Evolutionary conservation across 92 coral and sea anemone species (phyloP).

Genomic region (Zoanthus sansibaricus): DNA sequence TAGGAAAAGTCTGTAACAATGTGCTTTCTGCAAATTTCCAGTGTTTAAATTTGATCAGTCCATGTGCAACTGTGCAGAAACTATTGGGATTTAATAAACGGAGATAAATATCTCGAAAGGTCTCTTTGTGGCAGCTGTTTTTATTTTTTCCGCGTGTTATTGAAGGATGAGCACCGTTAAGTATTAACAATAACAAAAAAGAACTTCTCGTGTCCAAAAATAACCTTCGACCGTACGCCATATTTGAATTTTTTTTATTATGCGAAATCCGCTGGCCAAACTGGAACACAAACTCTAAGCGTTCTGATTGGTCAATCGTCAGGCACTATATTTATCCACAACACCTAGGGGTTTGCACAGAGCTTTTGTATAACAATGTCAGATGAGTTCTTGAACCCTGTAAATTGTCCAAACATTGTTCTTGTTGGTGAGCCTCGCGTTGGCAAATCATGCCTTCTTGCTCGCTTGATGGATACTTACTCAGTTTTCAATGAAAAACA

Average conservation of each 20-base stretch:
- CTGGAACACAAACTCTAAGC: neutral
- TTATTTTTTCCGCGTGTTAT: neutral
- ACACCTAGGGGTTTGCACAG: conserved; percentile 35
- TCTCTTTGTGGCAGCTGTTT: neutral
- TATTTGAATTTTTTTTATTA: neutral
- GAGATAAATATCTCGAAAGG: neutral
- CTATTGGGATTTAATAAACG: too few relatives aligned
- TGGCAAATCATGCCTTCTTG: conserved; percentile 77
- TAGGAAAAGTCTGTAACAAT: conserved; percentile 63
- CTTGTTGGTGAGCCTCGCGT: conserved; percentile 78
- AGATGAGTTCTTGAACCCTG: conserved; percentile 2
- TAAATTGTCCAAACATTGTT: conserved; percentile 65
- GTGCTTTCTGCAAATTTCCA: conserved; percentile 75
- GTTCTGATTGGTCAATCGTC: conserved; percentile 16
- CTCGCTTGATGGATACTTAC: conserved; percentile 65
- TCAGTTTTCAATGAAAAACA: conserved; percentile 67
- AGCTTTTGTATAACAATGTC: neutral
- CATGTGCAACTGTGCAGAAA: conserved; percentile 32
- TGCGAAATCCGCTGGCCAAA: conserved; percentile 27
- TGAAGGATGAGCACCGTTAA: neutral
- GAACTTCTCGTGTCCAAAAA: neutral
- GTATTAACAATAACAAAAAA: neutral
- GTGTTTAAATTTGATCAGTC: conserved; percentile 48
- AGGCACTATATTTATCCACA: conserved; percentile 11
- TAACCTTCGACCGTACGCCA: neutral